Conservation (phyloP, 2,888 invertebrate genomes). For the Cordilura impudica region DNA sequence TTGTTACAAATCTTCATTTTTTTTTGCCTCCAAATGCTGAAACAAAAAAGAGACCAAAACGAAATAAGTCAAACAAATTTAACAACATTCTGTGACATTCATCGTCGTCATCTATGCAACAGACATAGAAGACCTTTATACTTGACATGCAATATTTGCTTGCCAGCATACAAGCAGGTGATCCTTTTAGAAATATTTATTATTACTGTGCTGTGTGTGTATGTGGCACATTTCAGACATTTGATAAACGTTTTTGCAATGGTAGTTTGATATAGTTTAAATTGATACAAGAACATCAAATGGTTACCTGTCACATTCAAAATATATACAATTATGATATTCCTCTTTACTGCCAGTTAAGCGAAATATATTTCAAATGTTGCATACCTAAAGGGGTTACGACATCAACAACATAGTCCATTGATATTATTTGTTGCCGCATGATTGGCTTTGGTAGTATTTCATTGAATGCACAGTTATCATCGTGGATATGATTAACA, state of each 20-base stretch:
- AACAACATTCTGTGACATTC: not conserved
- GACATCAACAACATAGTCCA: not conserved
- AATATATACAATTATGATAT: not conserved
- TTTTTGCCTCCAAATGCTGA: not conserved
- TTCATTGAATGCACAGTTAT: constrained; percentile 17
- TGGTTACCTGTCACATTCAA: constrained; percentile 41
- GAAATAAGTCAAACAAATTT: not conserved
- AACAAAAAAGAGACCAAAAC: not conserved
- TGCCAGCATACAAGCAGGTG: constrained; percentile 49
- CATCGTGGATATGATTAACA: constrained; percentile 33
- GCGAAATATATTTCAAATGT: constrained; percentile 20
- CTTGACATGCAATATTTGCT: constrained; percentile 50
- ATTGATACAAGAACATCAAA: constrained; percentile 53
- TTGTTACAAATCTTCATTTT: not conserved
- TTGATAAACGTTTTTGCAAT: constrained; percentile 60
- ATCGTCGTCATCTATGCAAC: not conserved
- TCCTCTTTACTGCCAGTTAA: not conserved
- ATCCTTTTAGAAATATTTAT: constrained; percentile 34
- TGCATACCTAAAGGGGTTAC: not conserved
- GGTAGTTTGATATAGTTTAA: constrained; percentile 52
- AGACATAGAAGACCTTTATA: constrained; percentile 8
- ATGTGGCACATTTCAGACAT: constrained; percentile 55
- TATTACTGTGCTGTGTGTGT: constrained; percentile 4
- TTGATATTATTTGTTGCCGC: constrained; percentile 10
- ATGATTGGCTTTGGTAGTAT: constrained; percentile 46